These are phyloP conservation scores for Mobula hypostoma DNA, from an alignment of 2,113 vertebrate species.

Conservation along the genomic window DNA sequence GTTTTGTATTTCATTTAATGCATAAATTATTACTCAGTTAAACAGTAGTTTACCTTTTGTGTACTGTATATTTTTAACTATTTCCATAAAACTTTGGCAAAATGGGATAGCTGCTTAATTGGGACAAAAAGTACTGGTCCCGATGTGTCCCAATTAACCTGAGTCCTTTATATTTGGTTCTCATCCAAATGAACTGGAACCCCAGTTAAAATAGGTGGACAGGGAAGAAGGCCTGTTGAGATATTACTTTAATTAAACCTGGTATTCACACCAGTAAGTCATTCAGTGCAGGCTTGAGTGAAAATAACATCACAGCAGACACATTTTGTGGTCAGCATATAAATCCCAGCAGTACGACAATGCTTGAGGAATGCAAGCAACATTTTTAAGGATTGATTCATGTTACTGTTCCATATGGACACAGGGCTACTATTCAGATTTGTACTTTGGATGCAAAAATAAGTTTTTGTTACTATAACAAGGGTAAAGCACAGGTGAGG, in stretches of 20 bases:
- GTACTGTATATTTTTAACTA: too few species aligned
- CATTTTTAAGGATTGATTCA: not conserved
- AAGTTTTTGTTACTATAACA: not conserved
- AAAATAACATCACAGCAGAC: not conserved
- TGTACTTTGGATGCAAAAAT: not conserved
- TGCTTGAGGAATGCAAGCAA: not conserved
- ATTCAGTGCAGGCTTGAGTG: not conserved
- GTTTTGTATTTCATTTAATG: too few species aligned
- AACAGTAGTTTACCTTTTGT: too few species aligned
- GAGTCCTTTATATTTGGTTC: not conserved
- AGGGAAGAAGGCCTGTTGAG: not conserved
- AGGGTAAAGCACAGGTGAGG: not conserved
- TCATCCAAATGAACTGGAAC: not conserved
- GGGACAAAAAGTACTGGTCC: too few species aligned
- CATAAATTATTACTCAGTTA: too few species aligned
- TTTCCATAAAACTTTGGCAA: too few species aligned
- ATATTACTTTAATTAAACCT: not conserved
- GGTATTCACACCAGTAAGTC: not conserved
- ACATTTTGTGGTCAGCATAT: not conserved
- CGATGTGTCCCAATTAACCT: not conserved
- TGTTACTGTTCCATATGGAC: not conserved
- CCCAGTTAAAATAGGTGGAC: not conserved
- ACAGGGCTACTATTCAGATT: not conserved
- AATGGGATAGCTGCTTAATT: too few species aligned
- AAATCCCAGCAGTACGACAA: not conserved